Percentiles rank a stretch among this genome's conserved stretches.
These are phyloP conservation scores for Gallinago undulata DNA, from an alignment of 2,113 vertebrate species.

Conservation along the genomic window DNA sequence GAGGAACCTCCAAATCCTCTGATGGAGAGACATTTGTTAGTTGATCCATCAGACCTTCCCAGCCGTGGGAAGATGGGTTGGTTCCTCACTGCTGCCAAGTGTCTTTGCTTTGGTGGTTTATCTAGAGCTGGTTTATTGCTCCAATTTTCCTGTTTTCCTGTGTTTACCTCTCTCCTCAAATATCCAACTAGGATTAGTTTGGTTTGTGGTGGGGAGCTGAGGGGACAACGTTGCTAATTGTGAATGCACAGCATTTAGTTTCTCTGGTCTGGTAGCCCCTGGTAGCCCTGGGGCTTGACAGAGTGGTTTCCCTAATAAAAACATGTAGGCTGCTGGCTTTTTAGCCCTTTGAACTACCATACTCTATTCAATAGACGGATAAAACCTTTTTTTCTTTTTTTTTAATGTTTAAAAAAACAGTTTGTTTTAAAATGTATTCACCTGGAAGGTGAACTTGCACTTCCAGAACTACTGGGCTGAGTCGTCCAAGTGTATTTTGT, in stretches of 20 bases:
- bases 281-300: background rate
- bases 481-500: background rate
- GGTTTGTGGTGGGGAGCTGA: background rate
- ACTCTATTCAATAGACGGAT: background rate
- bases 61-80: background rate
- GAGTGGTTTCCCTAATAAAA: background rate
- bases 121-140: background rate
- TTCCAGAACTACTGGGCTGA: background rate
- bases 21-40: background rate
- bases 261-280: background rate
- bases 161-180: background rate
- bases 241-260: background rate
- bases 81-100: background rate
- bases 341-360: background rate
- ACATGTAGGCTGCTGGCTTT: background rate
- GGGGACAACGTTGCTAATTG: background rate
- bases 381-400: background rate
- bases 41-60: background rate
- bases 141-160: background rate
- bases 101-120: background rate
- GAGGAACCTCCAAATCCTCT: background rate
- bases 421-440: background rate
- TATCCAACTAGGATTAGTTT: background rate
- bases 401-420: fast-evolving
- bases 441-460: background rate